Conservation (phyloP, 2,797 vertebrate genomes). For the Typhlichthys subterraneus region DNA sequence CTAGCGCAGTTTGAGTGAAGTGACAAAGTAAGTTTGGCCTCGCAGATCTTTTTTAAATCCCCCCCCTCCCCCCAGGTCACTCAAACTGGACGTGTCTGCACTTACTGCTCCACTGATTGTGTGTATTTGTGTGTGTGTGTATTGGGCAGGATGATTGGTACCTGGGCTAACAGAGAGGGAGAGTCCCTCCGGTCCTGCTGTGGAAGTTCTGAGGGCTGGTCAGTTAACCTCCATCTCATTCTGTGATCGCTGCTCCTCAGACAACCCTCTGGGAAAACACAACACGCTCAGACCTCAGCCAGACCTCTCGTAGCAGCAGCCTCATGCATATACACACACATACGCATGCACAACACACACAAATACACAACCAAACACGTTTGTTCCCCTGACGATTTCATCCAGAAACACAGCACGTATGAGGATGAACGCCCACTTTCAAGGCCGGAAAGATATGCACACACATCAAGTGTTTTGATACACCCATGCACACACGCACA, state of each 20-base stretch:
- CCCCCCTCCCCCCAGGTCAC: conserved; percentile 54
- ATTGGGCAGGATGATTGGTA: conserved; percentile 70
- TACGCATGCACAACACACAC: conserved; percentile 17
- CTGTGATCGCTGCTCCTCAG: conserved; percentile 72
- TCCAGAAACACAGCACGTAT: background rate
- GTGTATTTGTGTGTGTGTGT: conserved; percentile 32
- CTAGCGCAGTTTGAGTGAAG: conserved; percentile 66
- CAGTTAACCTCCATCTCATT: conserved; percentile 79
- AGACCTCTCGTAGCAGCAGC: conserved; percentile 42
- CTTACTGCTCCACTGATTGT: conserved; percentile 60
- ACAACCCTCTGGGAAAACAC: conserved; percentile 73
- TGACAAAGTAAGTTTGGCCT: conserved; percentile 80
- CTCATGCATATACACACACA: conserved; percentile 23
- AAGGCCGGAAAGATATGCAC: conserved; percentile 4
- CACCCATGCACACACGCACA: conserved; percentile 1
- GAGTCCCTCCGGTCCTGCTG: conserved; percentile 74
- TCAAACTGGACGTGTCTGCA: conserved; percentile 60
- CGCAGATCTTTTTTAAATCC: conserved; percentile 70
- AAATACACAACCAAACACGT: conserved; percentile 9
- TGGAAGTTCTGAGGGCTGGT: conserved; percentile 77
- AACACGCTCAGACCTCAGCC: conserved; percentile 59
- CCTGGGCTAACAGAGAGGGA: conserved; percentile 65
- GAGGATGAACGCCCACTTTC: background rate
- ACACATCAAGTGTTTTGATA: conserved; percentile 31
- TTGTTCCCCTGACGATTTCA: background rate